A percentile compares a stretch with the other conserved stretches of the same genome.
phyloP scores from a whole-genome alignment of 2,113 vertebrate genomes.

The Sciurus niger region DNA sequence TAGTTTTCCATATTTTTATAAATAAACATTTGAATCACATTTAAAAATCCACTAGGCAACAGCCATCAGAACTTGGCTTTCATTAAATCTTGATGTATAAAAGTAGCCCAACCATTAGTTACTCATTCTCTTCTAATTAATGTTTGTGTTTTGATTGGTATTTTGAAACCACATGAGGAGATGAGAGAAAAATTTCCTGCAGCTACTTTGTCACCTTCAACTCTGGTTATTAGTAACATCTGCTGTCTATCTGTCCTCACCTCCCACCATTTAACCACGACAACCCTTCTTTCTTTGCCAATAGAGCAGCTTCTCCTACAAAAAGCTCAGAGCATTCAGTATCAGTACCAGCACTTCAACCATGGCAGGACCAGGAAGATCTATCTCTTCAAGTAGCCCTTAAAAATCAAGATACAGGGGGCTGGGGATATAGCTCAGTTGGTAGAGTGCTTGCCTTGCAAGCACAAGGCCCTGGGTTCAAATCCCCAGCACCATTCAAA shows the following conservation, averaged over 20 bases:
- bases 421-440: too few species aligned
- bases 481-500: too few species aligned
- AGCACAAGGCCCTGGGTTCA: too few species aligned
- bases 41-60: background rate
- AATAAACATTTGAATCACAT: background rate
- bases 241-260: background rate
- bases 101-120: background rate
- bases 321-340: background rate
- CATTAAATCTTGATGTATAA: background rate
- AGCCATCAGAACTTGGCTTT: background rate
- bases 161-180: conserved; percentile 63
- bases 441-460: too few species aligned
- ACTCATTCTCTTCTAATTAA: background rate
- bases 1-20: background rate
- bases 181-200: conserved; percentile 38
- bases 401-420: background rate
- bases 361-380: background rate
- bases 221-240: background rate
- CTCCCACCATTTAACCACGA: background rate
- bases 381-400: background rate
- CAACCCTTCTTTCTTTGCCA: background rate
- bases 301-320: background rate
- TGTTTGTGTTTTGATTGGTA: background rate
- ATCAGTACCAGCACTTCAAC: background rate
- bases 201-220: background rate